Evolutionary conservation across 2,888 invertebrate genomes (phyloP).

Genomic region (Rosalia funebris): DNA sequence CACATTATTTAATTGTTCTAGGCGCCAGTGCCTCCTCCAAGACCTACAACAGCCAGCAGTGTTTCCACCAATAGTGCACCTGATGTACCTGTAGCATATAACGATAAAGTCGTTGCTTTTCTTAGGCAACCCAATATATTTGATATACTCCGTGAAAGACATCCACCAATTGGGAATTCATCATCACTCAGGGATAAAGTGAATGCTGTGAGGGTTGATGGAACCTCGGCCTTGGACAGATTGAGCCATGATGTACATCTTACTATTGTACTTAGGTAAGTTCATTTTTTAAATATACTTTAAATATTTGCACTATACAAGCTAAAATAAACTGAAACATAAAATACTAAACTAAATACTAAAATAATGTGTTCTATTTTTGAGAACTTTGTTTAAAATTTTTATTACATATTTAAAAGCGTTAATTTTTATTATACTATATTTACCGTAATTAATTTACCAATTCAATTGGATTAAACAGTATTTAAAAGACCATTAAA

Average conservation of each 20-base stretch:
- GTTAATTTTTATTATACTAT: no score
- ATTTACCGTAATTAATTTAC: no score
- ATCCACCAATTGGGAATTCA: constrained; percentile 77
- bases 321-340: no score
- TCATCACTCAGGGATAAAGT: constrained; percentile 86
- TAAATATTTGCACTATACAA: no score
- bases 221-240: constrained; percentile 83
- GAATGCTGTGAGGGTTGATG: constrained; percentile 88
- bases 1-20: constrained; percentile 60
- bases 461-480: no score
- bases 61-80: constrained; percentile 59
- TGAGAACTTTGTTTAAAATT: no score
- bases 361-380: no score
- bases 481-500: no score
- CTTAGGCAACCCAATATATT: constrained; percentile 93
- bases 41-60: constrained; percentile 68
- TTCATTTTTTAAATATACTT: no score
- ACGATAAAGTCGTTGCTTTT: constrained; percentile 97
- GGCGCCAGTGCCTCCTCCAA: constrained; percentile 81
- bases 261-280: constrained; percentile 90
- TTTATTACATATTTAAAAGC: no score
- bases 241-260: constrained; percentile 94
- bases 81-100: constrained; percentile 89
- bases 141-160: constrained; percentile 87
- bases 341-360: no score